phyloP scores from a whole-genome alignment of 2,797 vertebrate species.

The Enteromius radiatus region DNA sequence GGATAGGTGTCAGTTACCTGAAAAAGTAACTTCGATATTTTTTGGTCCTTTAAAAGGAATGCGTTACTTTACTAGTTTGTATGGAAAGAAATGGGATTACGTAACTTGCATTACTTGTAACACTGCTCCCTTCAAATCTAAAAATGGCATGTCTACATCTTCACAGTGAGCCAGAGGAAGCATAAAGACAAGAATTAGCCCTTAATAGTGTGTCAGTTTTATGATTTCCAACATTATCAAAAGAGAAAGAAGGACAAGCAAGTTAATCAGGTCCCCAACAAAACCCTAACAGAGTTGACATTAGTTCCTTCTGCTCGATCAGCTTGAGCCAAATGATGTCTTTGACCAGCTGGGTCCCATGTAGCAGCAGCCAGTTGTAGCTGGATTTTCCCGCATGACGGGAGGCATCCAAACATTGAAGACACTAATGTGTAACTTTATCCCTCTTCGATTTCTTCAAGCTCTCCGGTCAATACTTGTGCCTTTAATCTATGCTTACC shows the following conservation, averaged over 20 bases:
- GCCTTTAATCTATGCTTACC: conserved; percentile 11
- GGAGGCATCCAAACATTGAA: background rate
- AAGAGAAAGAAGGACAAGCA: background rate
- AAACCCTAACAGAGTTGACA: background rate
- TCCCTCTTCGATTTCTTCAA: conserved; percentile 1
- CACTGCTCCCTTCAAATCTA: background rate
- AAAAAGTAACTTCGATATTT: background rate
- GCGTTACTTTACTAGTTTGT: background rate
- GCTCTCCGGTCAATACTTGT: background rate
- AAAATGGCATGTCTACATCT: background rate
- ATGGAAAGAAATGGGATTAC: background rate
- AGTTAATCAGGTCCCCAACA: background rate
- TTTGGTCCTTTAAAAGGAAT: background rate
- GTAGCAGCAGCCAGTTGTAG: background rate
- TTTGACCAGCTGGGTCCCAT: background rate
- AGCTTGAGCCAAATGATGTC: background rate
- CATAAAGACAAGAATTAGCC: background rate
- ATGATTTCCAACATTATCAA: background rate
- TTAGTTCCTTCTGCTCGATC: background rate
- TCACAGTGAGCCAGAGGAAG: background rate
- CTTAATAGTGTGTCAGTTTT: background rate
- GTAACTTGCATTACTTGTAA: background rate
- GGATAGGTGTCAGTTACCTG: background rate
- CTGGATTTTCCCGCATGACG: background rate
- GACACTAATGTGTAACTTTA: conserved; percentile 18